Conservation (phyloP, 2,797 vertebrate genomes). For the Borostomias antarcticus region DNA sequence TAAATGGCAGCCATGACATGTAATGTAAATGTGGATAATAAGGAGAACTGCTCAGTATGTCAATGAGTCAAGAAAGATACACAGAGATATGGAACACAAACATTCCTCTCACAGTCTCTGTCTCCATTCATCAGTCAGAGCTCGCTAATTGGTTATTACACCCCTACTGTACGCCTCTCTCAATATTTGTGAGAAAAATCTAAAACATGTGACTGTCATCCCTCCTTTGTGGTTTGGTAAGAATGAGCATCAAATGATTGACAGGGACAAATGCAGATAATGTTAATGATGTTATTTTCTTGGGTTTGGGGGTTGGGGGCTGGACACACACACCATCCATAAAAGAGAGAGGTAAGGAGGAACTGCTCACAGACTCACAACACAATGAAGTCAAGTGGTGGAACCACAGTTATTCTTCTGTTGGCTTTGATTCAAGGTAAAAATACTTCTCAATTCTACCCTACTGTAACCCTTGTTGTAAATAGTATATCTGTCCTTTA, state of each 20-base stretch:
- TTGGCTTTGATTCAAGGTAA: slow-evolving; percentile 52
- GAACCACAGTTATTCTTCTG: slow-evolving; percentile 18
- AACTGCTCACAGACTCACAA: slow-evolving; percentile 23
- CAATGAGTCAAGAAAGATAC: background rate
- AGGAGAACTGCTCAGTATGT: too few relatives aligned
- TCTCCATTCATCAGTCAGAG: slow-evolving; percentile 58
- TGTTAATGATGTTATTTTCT: slow-evolving; percentile 8
- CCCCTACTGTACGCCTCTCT: slow-evolving; percentile 30
- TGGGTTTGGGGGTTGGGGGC: slow-evolving; percentile 39
- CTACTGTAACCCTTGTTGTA: background rate
- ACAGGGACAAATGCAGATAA: slow-evolving; percentile 58
- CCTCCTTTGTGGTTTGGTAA: slow-evolving; percentile 48
- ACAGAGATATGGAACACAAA: background rate
- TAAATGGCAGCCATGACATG: too few relatives aligned
- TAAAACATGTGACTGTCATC: background rate
- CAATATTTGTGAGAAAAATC: slow-evolving; percentile 38
- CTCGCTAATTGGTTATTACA: slow-evolving; percentile 17
- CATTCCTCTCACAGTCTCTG: slow-evolving; percentile 42
- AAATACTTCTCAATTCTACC: background rate
- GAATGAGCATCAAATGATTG: slow-evolving; percentile 30
- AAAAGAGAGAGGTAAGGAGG: slow-evolving; percentile 36
- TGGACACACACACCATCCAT: slow-evolving; percentile 29
- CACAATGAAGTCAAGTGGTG: slow-evolving; percentile 48
- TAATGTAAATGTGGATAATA: too few relatives aligned
- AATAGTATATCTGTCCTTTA: background rate